These are phyloP conservation scores for Lophura nycthemera DNA, from an alignment of 2,113 vertebrate species.

Conservation along the genomic window DNA sequence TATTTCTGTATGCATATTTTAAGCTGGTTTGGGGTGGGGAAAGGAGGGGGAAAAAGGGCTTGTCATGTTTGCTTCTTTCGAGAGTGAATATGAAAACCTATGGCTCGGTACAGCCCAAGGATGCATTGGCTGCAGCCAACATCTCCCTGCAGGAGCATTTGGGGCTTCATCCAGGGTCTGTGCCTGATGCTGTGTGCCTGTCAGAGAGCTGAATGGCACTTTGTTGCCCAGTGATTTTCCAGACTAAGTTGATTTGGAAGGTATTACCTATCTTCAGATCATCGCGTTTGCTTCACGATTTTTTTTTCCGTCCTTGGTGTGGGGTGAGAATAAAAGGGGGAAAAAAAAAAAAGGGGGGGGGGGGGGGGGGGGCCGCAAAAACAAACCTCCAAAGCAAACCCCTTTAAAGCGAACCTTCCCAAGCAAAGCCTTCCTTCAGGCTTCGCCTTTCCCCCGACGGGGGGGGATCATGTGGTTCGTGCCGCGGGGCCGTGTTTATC, in stretches of 20 bases:
- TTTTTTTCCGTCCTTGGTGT: not conserved
- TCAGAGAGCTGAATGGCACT: not conserved
- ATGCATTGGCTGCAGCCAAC: not conserved
- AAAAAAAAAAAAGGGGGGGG: fast-evolving
- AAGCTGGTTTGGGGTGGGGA: not conserved
- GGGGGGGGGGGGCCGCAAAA: not conserved
- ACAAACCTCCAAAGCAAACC: not conserved
- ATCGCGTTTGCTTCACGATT: not conserved
- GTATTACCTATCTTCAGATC: not conserved
- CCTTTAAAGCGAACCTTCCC: too few relatives aligned
- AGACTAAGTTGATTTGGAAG: not conserved
- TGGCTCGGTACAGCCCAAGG: not conserved
- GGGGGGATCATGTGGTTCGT: slow-evolving; percentile 76
- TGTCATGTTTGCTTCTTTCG: not conserved
- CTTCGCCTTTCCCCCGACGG: slow-evolving; percentile 33
- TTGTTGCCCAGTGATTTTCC: not conserved
- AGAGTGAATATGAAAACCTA: not conserved
- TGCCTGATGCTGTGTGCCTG: not conserved
- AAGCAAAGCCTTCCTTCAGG: not conserved
- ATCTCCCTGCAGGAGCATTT: not conserved
- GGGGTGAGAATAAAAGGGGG: too few relatives aligned
- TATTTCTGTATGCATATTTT: not conserved
- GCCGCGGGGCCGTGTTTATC: slow-evolving; percentile 76
- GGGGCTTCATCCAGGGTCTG: not conserved
- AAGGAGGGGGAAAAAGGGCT: not conserved